A percentile compares a stretch with the other conserved stretches of the same genome.
Evolutionary conservation across 1,140 invertebrate species (phyloP).

Genomic region (Globodera rostochiensis): DNA sequence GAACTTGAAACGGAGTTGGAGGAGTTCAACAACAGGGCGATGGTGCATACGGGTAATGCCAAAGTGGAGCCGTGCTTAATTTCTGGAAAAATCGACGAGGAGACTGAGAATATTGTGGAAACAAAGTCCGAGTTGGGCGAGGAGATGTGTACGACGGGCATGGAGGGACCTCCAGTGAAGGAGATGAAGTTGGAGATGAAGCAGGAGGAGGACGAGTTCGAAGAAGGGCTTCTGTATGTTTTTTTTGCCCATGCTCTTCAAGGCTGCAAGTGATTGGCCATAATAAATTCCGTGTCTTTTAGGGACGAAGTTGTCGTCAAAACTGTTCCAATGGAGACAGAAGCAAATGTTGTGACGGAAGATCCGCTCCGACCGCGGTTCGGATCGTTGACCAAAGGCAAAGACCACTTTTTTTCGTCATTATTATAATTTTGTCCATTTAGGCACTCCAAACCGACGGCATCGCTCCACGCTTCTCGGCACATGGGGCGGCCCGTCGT

Average conservation of each 20-base stretch:
- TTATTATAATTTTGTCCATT: background rate
- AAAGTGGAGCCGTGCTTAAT: background rate
- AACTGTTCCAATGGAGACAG: background rate
- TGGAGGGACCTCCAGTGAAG: slow-evolving; percentile 30
- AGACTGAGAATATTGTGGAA: slow-evolving; percentile 13
- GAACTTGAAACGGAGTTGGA: slow-evolving; percentile 31
- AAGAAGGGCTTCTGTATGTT: background rate
- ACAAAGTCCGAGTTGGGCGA: slow-evolving; percentile 21
- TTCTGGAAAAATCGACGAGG: slow-evolving; percentile 17
- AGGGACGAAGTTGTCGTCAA: background rate
- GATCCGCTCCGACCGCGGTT: slow-evolving; percentile 5
- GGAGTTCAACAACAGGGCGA: slow-evolving; percentile 22
- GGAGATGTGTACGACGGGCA: slow-evolving; percentile 8
- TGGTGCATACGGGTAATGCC: background rate
- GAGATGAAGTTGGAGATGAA: slow-evolving; percentile 40
- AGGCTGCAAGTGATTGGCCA: background rate
- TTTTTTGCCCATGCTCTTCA: background rate
- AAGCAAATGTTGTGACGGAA: background rate
- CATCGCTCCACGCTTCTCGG: background rate
- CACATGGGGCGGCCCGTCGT: background rate
- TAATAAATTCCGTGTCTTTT: background rate
- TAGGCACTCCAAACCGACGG: background rate
- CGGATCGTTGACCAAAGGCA: background rate
- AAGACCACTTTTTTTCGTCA: background rate
- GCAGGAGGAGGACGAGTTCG: background rate